Conservation (phyloP, 2,113 vertebrate species). For the Calypte anna region DNA sequence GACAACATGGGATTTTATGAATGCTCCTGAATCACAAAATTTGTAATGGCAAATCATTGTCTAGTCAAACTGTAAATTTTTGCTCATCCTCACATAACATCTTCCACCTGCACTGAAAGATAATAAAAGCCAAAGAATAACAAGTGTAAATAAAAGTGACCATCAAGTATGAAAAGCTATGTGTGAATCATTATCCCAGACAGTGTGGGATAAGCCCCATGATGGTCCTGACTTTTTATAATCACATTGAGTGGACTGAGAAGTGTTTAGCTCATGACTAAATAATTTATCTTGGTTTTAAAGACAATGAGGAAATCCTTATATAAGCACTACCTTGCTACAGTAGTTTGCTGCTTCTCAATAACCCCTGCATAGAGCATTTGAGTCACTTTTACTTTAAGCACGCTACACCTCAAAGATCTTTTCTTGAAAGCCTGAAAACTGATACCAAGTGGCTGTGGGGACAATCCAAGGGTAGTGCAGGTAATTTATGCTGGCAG, state of each 20-base stretch:
- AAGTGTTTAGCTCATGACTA: background rate
- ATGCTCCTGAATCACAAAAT: background rate
- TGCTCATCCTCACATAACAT: background rate
- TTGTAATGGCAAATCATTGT: background rate
- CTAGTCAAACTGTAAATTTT: background rate
- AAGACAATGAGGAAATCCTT: background rate
- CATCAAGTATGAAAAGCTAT: background rate
- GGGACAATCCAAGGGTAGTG: conserved; percentile 27
- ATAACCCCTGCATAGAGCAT: background rate
- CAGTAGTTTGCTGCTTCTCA: background rate
- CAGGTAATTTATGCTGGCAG: conserved; percentile 41
- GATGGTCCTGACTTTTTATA: background rate
- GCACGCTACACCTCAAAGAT: background rate
- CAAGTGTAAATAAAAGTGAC: background rate
- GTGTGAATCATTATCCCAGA: fast-evolving
- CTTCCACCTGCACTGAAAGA: background rate
- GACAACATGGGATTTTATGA: background rate
- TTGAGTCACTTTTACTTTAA: background rate
- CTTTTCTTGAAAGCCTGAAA: conserved; percentile 50
- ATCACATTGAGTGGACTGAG: background rate
- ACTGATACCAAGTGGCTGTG: conserved; percentile 9
- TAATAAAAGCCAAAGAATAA: background rate
- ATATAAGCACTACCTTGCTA: background rate
- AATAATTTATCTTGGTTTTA: background rate
- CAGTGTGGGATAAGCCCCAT: background rate